These are phyloP conservation scores for Drosophila truncata DNA, from an alignment of 1,140 invertebrate genomes.

Conservation along the genomic window DNA sequence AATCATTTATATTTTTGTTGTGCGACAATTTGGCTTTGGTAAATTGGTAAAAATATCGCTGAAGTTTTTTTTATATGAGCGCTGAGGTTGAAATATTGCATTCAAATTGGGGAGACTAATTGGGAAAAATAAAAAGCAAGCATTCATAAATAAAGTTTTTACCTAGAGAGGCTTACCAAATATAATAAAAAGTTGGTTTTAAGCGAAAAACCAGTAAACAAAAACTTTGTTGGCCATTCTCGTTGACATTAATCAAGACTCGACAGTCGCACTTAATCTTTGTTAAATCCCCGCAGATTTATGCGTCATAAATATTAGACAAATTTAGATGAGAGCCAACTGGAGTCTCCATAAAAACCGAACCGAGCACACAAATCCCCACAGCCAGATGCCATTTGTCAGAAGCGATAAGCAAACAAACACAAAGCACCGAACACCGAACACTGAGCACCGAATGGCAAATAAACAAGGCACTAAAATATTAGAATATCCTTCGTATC, in stretches of 20 bases:
- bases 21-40: conserved; percentile 15
- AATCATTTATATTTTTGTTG: conserved; percentile 20
- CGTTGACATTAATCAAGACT: conserved; percentile 30
- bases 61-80: conserved; percentile 1
- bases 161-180: background rate
- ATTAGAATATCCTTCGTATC: conserved; percentile 33
- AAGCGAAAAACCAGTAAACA: background rate
- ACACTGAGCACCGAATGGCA: conserved; percentile 43
- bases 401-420: conserved; percentile 48
- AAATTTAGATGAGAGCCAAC: conserved; percentile 14
- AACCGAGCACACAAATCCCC: conserved; percentile 13
- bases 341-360: conserved; percentile 30
- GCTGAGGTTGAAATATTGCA: conserved; percentile 4
- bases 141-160: background rate
- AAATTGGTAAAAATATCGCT: conserved; percentile 17
- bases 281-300: conserved; percentile 33
- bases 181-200: background rate
- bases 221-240: background rate
- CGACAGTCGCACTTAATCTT: conserved; percentile 45
- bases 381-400: conserved; percentile 58
- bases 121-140: background rate
- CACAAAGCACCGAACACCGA: conserved; percentile 34
- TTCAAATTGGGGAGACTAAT: conserved; percentile 11
- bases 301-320: conserved; percentile 41
- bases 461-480: conserved; percentile 74